A percentile compares a stretch with the other conserved stretches of the same genome.
Conservation (phyloP, 2,797 vertebrate genomes). For the Peromyscus eremicus region DNA sequence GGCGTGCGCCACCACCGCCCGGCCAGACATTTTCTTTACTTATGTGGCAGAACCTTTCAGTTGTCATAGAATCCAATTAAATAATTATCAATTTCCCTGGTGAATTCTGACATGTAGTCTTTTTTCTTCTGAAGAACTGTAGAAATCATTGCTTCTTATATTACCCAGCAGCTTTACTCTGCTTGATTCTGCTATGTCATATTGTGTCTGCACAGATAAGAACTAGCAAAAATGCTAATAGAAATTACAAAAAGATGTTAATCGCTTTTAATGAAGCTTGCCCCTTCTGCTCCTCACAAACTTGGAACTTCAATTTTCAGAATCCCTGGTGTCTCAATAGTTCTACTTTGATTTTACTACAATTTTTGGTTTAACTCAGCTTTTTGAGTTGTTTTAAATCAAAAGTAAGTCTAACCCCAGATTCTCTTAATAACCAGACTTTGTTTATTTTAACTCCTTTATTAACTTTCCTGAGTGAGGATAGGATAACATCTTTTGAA, state of each 20-base stretch:
- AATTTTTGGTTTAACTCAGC: not conserved
- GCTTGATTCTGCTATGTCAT: slow-evolving; percentile 13
- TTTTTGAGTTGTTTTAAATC: slow-evolving; percentile 5
- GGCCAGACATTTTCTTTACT: not conserved
- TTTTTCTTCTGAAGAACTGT: not conserved
- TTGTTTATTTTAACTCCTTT: not conserved
- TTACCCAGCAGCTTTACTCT: not conserved
- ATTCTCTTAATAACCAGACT: not conserved
- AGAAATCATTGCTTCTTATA: slow-evolving; percentile 21
- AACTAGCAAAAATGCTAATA: not conserved
- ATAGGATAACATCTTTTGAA: not conserved
- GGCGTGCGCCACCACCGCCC: too few relatives aligned
- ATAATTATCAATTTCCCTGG: not conserved
- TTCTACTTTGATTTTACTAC: not conserved
- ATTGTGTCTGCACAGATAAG: not conserved
- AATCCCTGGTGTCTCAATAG: not conserved
- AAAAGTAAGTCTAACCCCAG: not conserved
- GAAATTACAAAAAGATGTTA: not conserved
- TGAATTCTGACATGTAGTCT: not conserved
- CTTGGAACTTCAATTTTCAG: not conserved
- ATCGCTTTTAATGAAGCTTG: not conserved
- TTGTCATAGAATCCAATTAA: not conserved
- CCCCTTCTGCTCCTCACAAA: not conserved
- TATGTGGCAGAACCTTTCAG: not conserved
- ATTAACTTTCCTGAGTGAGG: not conserved